These are phyloP conservation scores for Acleris cristana DNA, from an alignment of 2,888 invertebrate species.

Conservation along the genomic window DNA sequence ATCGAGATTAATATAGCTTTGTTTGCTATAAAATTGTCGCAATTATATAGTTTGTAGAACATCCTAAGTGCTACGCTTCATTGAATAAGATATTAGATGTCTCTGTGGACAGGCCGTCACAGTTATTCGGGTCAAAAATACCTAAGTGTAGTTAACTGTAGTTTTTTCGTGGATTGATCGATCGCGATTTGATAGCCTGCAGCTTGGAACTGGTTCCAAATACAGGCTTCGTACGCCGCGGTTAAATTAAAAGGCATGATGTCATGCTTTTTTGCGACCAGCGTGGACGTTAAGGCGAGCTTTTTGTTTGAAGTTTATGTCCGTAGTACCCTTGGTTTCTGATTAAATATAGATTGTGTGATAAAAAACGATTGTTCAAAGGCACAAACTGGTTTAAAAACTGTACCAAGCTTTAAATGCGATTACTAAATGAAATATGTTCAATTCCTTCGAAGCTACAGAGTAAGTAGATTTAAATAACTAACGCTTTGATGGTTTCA, in stretches of 20 bases:
- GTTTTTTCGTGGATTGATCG: slow-evolving; percentile 58
- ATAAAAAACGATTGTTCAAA: slow-evolving; percentile 40
- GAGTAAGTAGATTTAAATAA: not conserved
- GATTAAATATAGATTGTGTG: slow-evolving; percentile 54
- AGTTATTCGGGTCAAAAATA: slow-evolving; percentile 60
- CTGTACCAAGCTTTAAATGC: not conserved
- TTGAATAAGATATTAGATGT: slow-evolving; percentile 25
- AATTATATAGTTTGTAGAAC: slow-evolving; percentile 41
- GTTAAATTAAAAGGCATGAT: slow-evolving; percentile 64
- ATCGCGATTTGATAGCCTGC: slow-evolving; percentile 57
- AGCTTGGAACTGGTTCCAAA: slow-evolving; percentile 53
- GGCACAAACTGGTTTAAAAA: slow-evolving; percentile 1
- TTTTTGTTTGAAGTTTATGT: slow-evolving; percentile 71
- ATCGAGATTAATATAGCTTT: slow-evolving; percentile 47
- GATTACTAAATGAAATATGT: too few species aligned
- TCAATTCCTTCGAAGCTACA: not conserved
- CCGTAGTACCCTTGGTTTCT: slow-evolving; percentile 61
- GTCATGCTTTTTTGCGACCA: slow-evolving; percentile 72
- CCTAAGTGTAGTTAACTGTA: slow-evolving; percentile 70
- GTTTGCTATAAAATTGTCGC: slow-evolving; percentile 48
- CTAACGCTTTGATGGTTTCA: slow-evolving; percentile 11
- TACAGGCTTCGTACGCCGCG: slow-evolving; percentile 44
- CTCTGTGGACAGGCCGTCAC: slow-evolving; percentile 45
- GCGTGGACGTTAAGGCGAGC: slow-evolving; percentile 66
- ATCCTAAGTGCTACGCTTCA: slow-evolving; percentile 27